Base-by-base conservation (phyloP, 1,140 invertebrate genomes). In the Drosophila parabipectinata region DNA sequence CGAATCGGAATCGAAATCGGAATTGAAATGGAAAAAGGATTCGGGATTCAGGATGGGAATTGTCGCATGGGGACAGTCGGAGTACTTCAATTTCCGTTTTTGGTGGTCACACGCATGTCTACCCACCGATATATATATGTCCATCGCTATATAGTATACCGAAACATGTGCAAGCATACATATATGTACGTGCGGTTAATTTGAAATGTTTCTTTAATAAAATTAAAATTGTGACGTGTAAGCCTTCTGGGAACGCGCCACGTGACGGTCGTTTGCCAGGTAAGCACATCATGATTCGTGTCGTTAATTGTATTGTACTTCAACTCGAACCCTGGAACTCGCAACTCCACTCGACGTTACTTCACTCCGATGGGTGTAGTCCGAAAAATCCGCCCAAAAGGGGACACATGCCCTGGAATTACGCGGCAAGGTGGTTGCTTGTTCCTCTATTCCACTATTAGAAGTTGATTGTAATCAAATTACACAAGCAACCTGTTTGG, bases 211-310 rank as follows among this genome's bases (percentile, higher is more conserved):
- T 90, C 87, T 90, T 90, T 90, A 90, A 90, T 90, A 90, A 90
- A 90, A 90, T 90, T 90, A 90, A 87, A 90, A 87, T 90, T 90
- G 79, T 90, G 80, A 91, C 84, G 79, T 91, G 90, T 88, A 88
- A 90, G 79, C 79, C 90, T 91, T 83, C 90, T 91, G 90, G 90
- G 90, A 91, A 91, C 77, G 72, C 37, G 90, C 79, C 90, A 91
- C 90, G 90, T 91, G 90, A 91, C 90, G 84, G 90, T 91, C 90
- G 90, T 91, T 91, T 90, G 90, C 84, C 90, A 91, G 90, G 90
- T 91, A 91, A 90, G 89, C 84, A 89, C 83, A 85, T 85, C 87
- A 90, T 90, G 83, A 87, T 91, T 91, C 89, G 90, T 91, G 89
- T 81, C 89, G 85, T 90, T 91, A 91, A 91, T 91, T 91, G 88